Evolutionary conservation across 2,888 invertebrate species (phyloP), one percentile per base, ranked within the genome.

Genomic region (Melanchra persicariae): DNA sequence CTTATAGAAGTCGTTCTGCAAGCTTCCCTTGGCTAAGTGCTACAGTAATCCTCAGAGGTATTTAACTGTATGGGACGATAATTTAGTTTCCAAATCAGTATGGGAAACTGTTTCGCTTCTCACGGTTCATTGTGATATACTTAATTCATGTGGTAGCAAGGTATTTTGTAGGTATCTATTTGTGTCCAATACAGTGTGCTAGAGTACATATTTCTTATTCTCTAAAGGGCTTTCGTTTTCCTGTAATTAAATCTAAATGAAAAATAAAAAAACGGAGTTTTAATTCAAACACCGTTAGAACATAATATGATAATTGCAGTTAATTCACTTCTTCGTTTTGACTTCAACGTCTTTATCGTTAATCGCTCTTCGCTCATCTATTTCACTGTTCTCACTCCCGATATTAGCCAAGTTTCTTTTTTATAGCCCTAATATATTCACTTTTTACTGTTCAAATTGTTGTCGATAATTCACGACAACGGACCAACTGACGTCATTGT

Each of bases 321-420:
- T 19, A 54, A 34, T n/a, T 6, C 9, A 54, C 1, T 54, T 30
- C 10, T 34, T 54, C n/a, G n/a, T 34, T 45, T n/a, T 30, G 54
- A 12, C 34, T 19, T 2, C 54, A 54, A 22, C 17, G 3, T 37
- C 22, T 47, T 30, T 7, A 37, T 40, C 24, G 52, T 22, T 57
- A 26, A 8, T 62, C 75, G 73, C 65, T 75, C 26, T 9, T 55
- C 49, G 57, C 73, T 69, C 58, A 55, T 52, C 37, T 52, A 68
- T 82, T 68, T 26, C n/a, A 77, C 83, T 71, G 37, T 24, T 17
- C 24, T 61, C 45, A 49, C 45, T 59, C 63, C 71, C 30, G 59
- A 81, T 87, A 88, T 90, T 88, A 91, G 87, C 86, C 87, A 88
- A 90, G 89, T 85, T 84, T 85, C 75, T 79, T 88, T 87, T 89